Percentiles rank a stretch among this genome's conserved stretches.
Conservation (phyloP, 2,888 invertebrate genomes). For the Lottia gigantea region DNA sequence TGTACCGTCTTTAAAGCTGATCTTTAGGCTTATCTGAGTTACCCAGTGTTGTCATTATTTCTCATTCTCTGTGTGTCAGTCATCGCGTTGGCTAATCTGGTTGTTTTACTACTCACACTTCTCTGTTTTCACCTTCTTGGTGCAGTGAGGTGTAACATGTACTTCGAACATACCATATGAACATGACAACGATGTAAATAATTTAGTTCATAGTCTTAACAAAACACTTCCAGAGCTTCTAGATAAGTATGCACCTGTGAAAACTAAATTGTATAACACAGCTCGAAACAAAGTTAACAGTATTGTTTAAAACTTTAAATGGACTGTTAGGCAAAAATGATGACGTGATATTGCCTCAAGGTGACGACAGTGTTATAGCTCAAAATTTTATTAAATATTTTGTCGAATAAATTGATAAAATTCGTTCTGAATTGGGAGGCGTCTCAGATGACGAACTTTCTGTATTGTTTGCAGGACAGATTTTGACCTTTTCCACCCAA, state of each 20-base stretch:
- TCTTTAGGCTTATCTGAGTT: too few relatives aligned
- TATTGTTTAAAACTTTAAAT: background rate
- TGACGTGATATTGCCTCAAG: background rate
- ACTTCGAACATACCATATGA: too few relatives aligned
- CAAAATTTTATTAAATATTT: background rate
- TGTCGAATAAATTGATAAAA: background rate
- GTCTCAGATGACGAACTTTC: too few relatives aligned
- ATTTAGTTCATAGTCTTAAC: background rate
- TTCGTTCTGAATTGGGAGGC: background rate
- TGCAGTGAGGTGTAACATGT: too few relatives aligned
- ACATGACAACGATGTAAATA: background rate
- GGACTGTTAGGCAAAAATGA: background rate
- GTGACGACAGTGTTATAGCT: background rate
- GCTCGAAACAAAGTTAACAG: background rate
- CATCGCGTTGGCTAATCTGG: too few relatives aligned
- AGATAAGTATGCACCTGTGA: background rate
- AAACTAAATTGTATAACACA: background rate
- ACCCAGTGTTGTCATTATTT: too few relatives aligned
- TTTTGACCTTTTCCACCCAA: too few relatives aligned
- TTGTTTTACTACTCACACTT: too few relatives aligned
- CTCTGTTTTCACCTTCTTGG: too few relatives aligned
- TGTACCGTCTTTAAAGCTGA: too few relatives aligned
- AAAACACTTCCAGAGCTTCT: background rate
- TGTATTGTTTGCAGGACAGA: too few relatives aligned
- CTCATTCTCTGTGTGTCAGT: background rate